Evolutionary conservation across 2,113 vertebrate genomes (phyloP), one percentile per base, ranked within the genome.

Genomic region (Galemys pyrenaicus): DNA sequence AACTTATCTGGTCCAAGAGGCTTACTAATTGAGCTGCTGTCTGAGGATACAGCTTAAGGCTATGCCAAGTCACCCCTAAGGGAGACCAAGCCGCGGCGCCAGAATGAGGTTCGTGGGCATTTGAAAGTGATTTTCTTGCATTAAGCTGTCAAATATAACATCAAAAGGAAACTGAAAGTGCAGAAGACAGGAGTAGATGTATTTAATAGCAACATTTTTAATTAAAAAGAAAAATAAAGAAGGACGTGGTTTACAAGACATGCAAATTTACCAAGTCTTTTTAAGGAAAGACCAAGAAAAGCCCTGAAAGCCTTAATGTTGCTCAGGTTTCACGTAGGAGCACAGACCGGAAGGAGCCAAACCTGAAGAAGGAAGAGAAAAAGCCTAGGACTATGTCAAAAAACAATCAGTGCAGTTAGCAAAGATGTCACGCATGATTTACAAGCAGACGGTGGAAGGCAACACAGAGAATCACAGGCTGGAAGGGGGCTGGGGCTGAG

Each of bases 241-340:
- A 87, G 94, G 95, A 97, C 95, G 87, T 92, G 98, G 98, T 98
- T 97, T 97, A 98, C 92, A 96, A 99, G 98, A 98, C 98, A 98
- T 99, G 98, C 98, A 98, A 97, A 99, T 99, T 99, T 99, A 99
- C 99, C 99, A 99, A 99, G 98, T 99, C 98, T 99, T 98, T 99
- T 99, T 99, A 99, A 99, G 99, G 99, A 99, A 99, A 99, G 99
- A 99, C 99, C 99, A 98, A 99, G 99, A 99, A 99, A 99, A 99
- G 99, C 99, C 99, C 99, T 99, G 99, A 99, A 98, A 99, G 99
- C 99, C 99, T 99, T 99, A 99, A 98, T 99, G 99, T 98, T 99
- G 99, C 98, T 99, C 99, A 99, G 99, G 99, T 99, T 99, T 99
- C 99, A 99, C 99, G 99, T 99, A 99, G 99, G 99, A 99, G 99